Evolutionary conservation across 2,888 invertebrate species (phyloP), one percentile per base, ranked within the genome.

Genomic region (Drosophila prolongata): DNA sequence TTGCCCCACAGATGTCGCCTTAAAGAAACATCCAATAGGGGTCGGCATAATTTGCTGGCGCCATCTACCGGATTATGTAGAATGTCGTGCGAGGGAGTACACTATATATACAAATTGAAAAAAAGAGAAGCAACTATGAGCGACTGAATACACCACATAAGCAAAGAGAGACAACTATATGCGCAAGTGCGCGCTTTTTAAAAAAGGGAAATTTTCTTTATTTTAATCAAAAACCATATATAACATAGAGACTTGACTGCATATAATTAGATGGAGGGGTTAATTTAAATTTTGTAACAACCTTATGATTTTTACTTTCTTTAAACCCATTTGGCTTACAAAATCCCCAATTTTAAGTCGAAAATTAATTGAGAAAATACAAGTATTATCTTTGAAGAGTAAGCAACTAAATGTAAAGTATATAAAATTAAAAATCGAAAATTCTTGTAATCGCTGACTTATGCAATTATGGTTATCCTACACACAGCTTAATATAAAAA

Each of bases 121-220:
- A n/a, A 57, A 16, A 35, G 16, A 13, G 34, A 35, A 1, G 14
- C 0, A 16, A 16, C 2, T 14, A 30, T 34, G 47, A 6, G 47
- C n/a, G 38, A 30, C 6, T n/a, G n/a, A 30, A 52, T 52, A 30
- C 6, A 27, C 10, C 19, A n/a, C 6, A 35, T 6, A 30, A 10
- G 14, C 11, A 10, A 6, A 16, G 8, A 10, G 57, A 40, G n/a
- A 57, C 8, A 4, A 8, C 38, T 38, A 30, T 49, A 58, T 40
- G 11, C 2, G 1, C 8, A 10, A n/a, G 4, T 16, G 16, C 57
- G 57, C 52, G 16, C 10, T 10, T 40, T 58, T 57, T 1, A 19
- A 58, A 58, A 3, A 1, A n/a, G 57, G 52, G 57, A 58, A 58
- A 40, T 58, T 52, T 43, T 13, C 8, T 1, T 30, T 5, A 2